These are phyloP conservation scores for Macheiramphus alcinus DNA, from an alignment of 2,113 vertebrate genomes.

Conservation along the genomic window DNA sequence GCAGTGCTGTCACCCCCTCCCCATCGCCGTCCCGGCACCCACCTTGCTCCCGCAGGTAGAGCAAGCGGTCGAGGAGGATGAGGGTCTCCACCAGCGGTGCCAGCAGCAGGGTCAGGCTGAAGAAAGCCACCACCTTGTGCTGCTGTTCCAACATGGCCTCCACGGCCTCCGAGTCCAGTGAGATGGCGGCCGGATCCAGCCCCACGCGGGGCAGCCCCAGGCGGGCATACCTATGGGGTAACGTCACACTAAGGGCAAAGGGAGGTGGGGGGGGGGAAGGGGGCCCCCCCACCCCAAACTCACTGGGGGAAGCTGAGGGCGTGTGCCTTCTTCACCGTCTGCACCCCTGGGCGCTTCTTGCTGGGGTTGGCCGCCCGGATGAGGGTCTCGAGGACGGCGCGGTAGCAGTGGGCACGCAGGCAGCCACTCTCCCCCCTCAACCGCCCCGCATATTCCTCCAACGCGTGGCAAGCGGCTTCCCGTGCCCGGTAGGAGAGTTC, in stretches of 20 bases:
- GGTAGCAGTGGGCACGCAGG: slow-evolving; percentile 84
- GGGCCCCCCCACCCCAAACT: neutral
- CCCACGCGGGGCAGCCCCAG: slow-evolving; percentile 80
- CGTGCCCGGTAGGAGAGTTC: slow-evolving; percentile 86
- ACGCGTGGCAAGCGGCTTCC: slow-evolving; percentile 88
- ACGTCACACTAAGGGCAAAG: neutral
- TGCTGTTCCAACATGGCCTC: slow-evolving; percentile 78
- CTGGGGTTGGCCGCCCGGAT: slow-evolving; percentile 71
- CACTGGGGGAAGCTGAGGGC: slow-evolving; percentile 83
- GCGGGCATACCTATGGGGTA: slow-evolving; percentile 77
- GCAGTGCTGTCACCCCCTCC: accelerated
- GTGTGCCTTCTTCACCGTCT: slow-evolving; percentile 83
- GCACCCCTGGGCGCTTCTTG: slow-evolving; percentile 79
- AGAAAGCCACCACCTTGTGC: slow-evolving; percentile 85
- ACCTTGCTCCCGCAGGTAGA: slow-evolving; percentile 92
- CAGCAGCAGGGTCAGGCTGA: slow-evolving; percentile 83
- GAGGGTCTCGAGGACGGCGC: slow-evolving; percentile 82
- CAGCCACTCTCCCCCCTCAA: slow-evolving; percentile 57
- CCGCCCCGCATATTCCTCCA: slow-evolving; percentile 80
- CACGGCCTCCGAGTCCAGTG: slow-evolving; percentile 59
- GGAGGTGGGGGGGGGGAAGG: too few relatives aligned
- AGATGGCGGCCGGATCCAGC: slow-evolving; percentile 64
- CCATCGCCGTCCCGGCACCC: accelerated
- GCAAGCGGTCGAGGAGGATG: slow-evolving; percentile 87
- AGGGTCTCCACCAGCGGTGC: slow-evolving; percentile 89